Conservation (phyloP, 1,140 invertebrate genomes). For the Drosophila leontia region DNA sequence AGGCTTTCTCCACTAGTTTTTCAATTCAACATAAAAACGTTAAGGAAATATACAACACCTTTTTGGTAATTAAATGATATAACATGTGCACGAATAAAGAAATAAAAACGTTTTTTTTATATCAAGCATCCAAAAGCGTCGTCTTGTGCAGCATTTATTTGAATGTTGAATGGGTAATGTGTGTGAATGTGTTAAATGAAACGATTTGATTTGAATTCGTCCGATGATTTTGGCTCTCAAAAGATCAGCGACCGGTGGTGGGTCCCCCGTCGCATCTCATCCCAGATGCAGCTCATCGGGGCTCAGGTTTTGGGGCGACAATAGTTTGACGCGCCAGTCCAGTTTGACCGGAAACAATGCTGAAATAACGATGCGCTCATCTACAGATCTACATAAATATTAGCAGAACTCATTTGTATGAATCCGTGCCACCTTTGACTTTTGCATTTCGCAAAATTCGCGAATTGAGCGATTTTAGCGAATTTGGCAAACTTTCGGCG, state of each 20-base stretch:
- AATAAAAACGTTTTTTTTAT: slow-evolving; percentile 1
- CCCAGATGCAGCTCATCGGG: slow-evolving; percentile 1
- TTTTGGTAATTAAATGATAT: slow-evolving; percentile 5
- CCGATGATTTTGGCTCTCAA: neutral
- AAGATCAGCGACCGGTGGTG: slow-evolving; percentile 35
- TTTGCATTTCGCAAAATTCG: slow-evolving; percentile 23
- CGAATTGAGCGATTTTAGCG: neutral
- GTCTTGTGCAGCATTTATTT: neutral
- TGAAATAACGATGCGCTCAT: slow-evolving; percentile 49
- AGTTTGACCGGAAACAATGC: slow-evolving; percentile 53
- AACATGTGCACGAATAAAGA: neutral
- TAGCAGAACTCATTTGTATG: slow-evolving; percentile 30
- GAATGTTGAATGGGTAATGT: slow-evolving; percentile 1
- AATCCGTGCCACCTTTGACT: slow-evolving; percentile 50
- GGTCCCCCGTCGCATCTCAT: neutral
- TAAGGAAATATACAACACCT: neutral
- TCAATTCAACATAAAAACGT: neutral
- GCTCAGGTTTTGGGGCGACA: slow-evolving; percentile 18
- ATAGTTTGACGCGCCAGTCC: slow-evolving; percentile 39
- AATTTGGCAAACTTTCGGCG: slow-evolving; percentile 1
- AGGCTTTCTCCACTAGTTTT: neutral
- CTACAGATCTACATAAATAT: slow-evolving; percentile 47
- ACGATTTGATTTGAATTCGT: slow-evolving; percentile 7
- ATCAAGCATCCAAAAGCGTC: neutral
- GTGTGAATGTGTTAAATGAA: slow-evolving; percentile 7